Conservation (phyloP, 1,140 invertebrate species). For the Microvelia longipes region DNA sequence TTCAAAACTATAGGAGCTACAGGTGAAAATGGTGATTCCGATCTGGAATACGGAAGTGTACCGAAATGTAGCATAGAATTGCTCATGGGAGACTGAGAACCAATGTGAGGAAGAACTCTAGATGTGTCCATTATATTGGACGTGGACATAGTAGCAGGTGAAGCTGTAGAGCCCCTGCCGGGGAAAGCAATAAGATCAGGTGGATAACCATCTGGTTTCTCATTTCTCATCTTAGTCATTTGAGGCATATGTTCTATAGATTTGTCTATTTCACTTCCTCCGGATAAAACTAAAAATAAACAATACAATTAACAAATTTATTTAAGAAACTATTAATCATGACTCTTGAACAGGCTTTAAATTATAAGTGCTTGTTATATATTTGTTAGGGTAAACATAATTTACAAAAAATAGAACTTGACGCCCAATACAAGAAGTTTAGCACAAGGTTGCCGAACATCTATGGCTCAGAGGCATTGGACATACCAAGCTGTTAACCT, state of each 20-base stretch:
- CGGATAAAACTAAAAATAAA: constrained; percentile 29
- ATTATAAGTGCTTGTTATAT: too few relatives aligned
- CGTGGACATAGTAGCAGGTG: constrained; percentile 52
- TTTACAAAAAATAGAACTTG: too few relatives aligned
- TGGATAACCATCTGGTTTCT: constrained; percentile 35
- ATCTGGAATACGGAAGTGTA: constrained; percentile 53
- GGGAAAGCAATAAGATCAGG: constrained; percentile 70
- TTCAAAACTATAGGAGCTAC: constrained; percentile 42
- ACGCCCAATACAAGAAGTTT: too few relatives aligned
- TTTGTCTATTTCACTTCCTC: constrained; percentile 22
- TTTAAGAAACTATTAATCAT: not conserved
- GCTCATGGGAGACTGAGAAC: constrained; percentile 33
- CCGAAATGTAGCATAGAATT: constrained; percentile 40
- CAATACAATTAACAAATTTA: constrained; percentile 13
- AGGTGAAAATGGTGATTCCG: constrained; percentile 49
- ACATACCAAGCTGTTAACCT: too few relatives aligned
- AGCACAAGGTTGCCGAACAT: too few relatives aligned
- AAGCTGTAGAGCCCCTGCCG: constrained; percentile 36
- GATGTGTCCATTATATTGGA: constrained; percentile 43
- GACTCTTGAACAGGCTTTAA: too few relatives aligned
- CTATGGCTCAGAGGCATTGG: too few relatives aligned
- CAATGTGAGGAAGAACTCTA: constrained; percentile 22
- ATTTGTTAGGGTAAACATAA: too few relatives aligned
- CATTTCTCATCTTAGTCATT: constrained; percentile 5
- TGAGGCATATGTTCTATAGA: constrained; percentile 11